Percentiles rank a stretch among this genome's conserved stretches.
phyloP scores from a whole-genome alignment of 2,888 invertebrate species.

The Drosophila pegasa region DNA sequence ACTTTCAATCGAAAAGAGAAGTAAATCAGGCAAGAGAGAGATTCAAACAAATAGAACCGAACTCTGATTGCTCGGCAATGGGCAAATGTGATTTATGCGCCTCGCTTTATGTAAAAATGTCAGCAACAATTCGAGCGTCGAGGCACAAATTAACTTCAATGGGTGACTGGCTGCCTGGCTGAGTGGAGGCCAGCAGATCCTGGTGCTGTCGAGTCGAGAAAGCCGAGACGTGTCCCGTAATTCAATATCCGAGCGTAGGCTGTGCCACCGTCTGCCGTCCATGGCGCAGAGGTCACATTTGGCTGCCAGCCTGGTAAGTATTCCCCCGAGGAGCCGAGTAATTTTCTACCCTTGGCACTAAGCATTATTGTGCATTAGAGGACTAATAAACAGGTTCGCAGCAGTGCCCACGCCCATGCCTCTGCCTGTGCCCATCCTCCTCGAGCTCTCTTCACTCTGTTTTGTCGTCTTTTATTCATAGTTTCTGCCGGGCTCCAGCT shows the following conservation, averaged over 20 bases:
- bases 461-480: constrained; percentile 52
- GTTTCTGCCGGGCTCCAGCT: constrained; percentile 68
- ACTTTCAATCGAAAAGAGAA: constrained; percentile 45
- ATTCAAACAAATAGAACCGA: constrained; percentile 36
- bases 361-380: constrained; percentile 84
- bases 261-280: constrained; percentile 4
- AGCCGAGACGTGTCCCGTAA: constrained; percentile 82
- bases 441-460: constrained; percentile 10
- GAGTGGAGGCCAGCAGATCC: constrained; percentile 17
- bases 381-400: constrained; percentile 83
- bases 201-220: constrained; percentile 51
- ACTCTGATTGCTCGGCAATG: constrained; percentile 79
- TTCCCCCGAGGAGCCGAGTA: constrained; percentile 81
- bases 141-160: constrained; percentile 73
- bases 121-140: constrained; percentile 76
- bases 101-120: constrained; percentile 77
- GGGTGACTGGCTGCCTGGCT: constrained; percentile 5
- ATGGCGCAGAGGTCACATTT: constrained; percentile 82
- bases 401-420: constrained; percentile 9
- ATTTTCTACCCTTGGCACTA: constrained; percentile 81
- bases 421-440: background rate
- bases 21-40: constrained; percentile 18
- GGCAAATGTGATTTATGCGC: constrained; percentile 81
- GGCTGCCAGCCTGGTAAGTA: constrained; percentile 74
- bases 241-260: constrained; percentile 63